Percentiles rank a stretch among this genome's conserved stretches.
Evolutionary conservation across 2,113 vertebrate genomes (phyloP).

Genomic region (Oreochromis aureus): DNA sequence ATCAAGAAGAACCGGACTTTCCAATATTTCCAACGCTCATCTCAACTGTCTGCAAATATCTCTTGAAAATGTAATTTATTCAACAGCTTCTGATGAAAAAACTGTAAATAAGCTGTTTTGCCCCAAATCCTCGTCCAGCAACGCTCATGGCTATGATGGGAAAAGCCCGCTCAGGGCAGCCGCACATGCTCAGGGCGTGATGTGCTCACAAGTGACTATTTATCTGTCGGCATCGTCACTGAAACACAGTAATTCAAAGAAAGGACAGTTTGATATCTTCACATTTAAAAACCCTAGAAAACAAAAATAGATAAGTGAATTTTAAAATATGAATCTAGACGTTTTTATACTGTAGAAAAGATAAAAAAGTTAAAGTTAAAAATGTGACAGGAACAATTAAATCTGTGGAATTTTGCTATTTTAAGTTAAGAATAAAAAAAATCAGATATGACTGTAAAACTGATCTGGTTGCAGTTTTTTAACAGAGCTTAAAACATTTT

Average conservation of each 20-base stretch:
- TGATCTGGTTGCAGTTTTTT: not conserved
- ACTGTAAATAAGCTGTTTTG: not conserved
- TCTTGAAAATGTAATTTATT: not conserved
- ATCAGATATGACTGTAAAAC: not conserved
- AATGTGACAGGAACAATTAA: not conserved
- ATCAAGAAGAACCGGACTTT: not conserved
- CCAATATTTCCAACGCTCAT: not conserved
- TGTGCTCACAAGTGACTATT: not conserved
- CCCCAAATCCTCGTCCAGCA: rapidly evolving
- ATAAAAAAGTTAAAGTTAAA: not conserved
- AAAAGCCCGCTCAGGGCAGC: not conserved
- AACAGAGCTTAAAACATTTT: not conserved
- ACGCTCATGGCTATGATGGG: not conserved
- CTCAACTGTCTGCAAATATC: not conserved
- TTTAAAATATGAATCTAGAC: not conserved
- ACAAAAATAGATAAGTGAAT: too few species aligned
- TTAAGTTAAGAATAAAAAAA: not conserved
- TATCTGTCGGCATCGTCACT: not conserved
- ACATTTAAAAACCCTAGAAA: not conserved
- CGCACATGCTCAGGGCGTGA: not conserved
- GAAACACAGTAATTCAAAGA: not conserved
- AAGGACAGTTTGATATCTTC: not conserved
- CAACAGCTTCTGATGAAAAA: not conserved
- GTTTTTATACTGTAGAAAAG: not conserved
- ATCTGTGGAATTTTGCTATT: rapidly evolving